Evolutionary conservation across 2,797 vertebrate genomes (phyloP).

Genomic region (Carapus acus): DNA sequence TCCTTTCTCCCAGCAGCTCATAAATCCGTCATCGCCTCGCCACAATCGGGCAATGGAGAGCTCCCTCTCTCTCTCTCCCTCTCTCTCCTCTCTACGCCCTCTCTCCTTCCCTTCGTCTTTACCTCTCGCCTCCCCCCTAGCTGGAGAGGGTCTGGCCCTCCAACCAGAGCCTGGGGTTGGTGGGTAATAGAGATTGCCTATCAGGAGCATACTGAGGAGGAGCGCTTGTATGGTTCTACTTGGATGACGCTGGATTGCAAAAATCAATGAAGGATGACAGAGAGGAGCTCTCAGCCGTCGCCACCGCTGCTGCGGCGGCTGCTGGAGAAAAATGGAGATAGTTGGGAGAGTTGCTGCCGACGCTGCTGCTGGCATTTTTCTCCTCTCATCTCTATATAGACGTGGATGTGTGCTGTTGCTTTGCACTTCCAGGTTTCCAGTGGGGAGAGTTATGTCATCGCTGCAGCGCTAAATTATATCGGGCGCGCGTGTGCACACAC

Average conservation of each 20-base stretch:
- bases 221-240: constrained; percentile 59
- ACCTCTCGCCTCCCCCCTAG: not conserved
- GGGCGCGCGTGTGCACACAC: too few species aligned
- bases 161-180: constrained; percentile 49
- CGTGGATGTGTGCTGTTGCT: constrained; percentile 29
- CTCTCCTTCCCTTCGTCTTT: too few species aligned
- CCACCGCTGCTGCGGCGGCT: too few species aligned
- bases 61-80: constrained; percentile 13
- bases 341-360: constrained; percentile 16
- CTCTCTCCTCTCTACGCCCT: not conserved
- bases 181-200: constrained; percentile 63
- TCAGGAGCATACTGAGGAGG: constrained; percentile 55
- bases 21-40: constrained; percentile 58
- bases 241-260: constrained; percentile 62
- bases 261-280: constrained; percentile 67
- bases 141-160: constrained; percentile 45
- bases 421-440: constrained; percentile 42
- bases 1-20: constrained; percentile 54
- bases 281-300: constrained; percentile 51
- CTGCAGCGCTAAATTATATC: constrained; percentile 31
- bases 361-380: constrained; percentile 15
- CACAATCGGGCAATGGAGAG: constrained; percentile 37
- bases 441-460: constrained; percentile 47
- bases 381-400: constrained; percentile 13
- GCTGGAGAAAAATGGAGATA: constrained; percentile 50